Evolutionary conservation across 2,113 vertebrate species (phyloP).

Genomic region (Mola mola): DNA sequence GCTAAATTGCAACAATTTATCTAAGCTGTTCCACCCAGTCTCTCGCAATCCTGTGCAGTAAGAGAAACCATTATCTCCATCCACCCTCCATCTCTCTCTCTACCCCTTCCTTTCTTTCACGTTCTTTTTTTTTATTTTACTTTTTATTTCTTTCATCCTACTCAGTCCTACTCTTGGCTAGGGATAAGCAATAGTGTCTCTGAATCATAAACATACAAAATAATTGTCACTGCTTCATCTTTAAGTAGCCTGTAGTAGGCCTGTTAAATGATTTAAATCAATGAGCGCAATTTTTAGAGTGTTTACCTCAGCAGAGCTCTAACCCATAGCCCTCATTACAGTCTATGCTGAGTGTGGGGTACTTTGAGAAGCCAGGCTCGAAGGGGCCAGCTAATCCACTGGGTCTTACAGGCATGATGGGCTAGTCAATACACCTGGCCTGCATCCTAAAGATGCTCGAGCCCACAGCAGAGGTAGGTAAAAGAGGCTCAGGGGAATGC

Average conservation of each 20-base stretch:
- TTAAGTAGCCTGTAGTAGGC: conserved; percentile 38
- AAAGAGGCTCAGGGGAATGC: conserved; percentile 71
- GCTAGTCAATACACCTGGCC: conserved; percentile 71
- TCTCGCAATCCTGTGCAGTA: conserved; percentile 60
- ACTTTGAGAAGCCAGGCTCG: conserved; percentile 61
- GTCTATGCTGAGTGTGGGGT: conserved; percentile 65
- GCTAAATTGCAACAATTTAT: conserved; percentile 77
- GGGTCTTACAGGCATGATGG: conserved; percentile 77
- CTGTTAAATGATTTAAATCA: conserved; percentile 63
- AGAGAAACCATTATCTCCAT: conserved; percentile 67
- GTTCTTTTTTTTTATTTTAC: conserved; percentile 37
- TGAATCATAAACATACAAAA: conserved; percentile 38
- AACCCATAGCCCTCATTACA: conserved; percentile 72
- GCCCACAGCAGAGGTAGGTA: conserved; percentile 52
- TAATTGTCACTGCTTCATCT: conserved; percentile 28
- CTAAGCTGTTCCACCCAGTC: conserved; percentile 68
- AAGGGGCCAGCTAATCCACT: conserved; percentile 74
- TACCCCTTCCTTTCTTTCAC: conserved; percentile 13
- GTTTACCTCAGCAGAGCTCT: conserved; percentile 69
- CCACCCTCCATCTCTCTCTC: conserved; percentile 36
- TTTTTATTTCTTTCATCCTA: conserved; percentile 31
- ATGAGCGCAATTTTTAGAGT: conserved; percentile 64
- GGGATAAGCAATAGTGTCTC: conserved; percentile 33
- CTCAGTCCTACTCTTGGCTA: conserved; percentile 32
- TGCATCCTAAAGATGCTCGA: conserved; percentile 69